phyloP scores from a whole-genome alignment of 1,140 invertebrate genomes.

The Bicyclus anynana region DNA sequence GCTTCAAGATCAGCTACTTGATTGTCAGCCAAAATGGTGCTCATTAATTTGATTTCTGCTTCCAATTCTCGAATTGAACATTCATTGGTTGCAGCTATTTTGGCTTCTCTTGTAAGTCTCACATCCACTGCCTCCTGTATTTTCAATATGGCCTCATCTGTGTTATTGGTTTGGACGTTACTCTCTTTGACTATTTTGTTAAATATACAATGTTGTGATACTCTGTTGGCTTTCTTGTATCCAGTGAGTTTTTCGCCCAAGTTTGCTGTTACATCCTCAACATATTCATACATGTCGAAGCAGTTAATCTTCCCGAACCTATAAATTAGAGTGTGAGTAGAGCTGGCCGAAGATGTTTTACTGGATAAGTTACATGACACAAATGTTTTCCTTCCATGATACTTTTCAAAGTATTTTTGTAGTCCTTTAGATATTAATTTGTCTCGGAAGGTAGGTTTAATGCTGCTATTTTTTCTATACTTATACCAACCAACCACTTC shows the following conservation, averaged over 20 bases:
- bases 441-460: slow-evolving; percentile 77
- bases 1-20: slow-evolving; percentile 48
- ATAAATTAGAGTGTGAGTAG: slow-evolving; percentile 79
- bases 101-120: slow-evolving; percentile 59
- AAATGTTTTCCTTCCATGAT: slow-evolving; percentile 67
- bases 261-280: slow-evolving; percentile 71
- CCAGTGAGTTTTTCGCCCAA: slow-evolving; percentile 70
- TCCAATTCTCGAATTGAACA: slow-evolving; percentile 59
- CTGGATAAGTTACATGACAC: slow-evolving; percentile 78
- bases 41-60: slow-evolving; percentile 70
- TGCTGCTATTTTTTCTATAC: slow-evolving; percentile 74
- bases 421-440: slow-evolving; percentile 79
- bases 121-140: slow-evolving; percentile 66
- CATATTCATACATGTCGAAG: slow-evolving; percentile 67
- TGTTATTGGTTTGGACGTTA: slow-evolving; percentile 59
- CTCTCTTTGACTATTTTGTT: slow-evolving; percentile 63
- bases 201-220: slow-evolving; percentile 54
- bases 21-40: slow-evolving; percentile 58
- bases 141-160: slow-evolving; percentile 55
- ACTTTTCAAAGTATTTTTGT: slow-evolving; percentile 74
- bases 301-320: slow-evolving; percentile 73
- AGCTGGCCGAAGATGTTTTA: slow-evolving; percentile 53
- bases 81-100: slow-evolving; percentile 65
- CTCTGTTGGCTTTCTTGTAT: slow-evolving; percentile 52
- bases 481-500: slow-evolving; percentile 82